A percentile compares a stretch with the other conserved stretches of the same genome.
phyloP scores from a whole-genome alignment of 2,797 vertebrate genomes.

The Psittacula echo region DNA sequence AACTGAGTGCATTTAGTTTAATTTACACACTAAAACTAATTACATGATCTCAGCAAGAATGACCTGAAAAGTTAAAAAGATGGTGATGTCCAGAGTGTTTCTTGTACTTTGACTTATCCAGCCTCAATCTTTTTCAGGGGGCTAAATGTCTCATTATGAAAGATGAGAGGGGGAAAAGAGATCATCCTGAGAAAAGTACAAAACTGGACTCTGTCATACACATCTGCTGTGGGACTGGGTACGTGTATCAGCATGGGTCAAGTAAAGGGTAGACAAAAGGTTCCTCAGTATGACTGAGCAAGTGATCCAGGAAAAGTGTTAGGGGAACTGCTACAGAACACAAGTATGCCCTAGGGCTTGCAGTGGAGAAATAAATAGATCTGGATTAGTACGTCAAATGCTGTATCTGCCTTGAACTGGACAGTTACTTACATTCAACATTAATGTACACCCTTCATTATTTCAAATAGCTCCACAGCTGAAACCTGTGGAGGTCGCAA shows the following conservation, averaged over 20 bases:
- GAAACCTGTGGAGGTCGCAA: background rate
- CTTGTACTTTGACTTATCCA: conserved; percentile 41
- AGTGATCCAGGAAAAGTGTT: conserved; percentile 5
- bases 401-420: conserved; percentile 45
- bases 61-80: conserved; percentile 64
- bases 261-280: background rate
- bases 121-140: conserved; percentile 49
- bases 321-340: conserved; percentile 27
- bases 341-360: conserved; percentile 8
- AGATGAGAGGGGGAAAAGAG: conserved; percentile 1
- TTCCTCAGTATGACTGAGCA: background rate
- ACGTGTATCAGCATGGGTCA: background rate
- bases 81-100: conserved; percentile 47
- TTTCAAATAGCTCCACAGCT: background rate
- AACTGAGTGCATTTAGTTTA: conserved; percentile 76
- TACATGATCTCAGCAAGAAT: conserved; percentile 51
- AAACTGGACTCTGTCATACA: background rate
- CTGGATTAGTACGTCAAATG: conserved; percentile 48
- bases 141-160: background rate
- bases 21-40: conserved; percentile 75
- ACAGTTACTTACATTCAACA: conserved; percentile 53
- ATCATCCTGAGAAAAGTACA: conserved; percentile 57
- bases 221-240: background rate
- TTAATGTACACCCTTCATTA: conserved; percentile 72
- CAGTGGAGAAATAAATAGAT: conserved; percentile 70